Evolutionary conservation across 2,888 invertebrate species (phyloP), one percentile per base, ranked within the genome.

Genomic region (Pyrochroa serraticornis): DNA sequence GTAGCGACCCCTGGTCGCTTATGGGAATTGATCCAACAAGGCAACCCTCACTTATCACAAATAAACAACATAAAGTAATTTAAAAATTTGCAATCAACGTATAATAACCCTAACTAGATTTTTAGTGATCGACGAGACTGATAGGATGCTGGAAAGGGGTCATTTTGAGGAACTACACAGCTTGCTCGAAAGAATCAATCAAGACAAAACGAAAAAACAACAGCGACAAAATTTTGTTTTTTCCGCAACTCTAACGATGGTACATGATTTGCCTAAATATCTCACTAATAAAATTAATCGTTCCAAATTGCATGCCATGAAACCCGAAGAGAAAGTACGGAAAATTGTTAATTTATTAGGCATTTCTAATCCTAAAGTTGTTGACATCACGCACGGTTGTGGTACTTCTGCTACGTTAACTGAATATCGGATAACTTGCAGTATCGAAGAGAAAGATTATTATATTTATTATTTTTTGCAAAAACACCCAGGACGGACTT

Each of bases 1-100:
- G 94, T 99, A 33, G 98, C 95, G 0, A 99, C 99, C 0, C 98
- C 99, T 0, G 99, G 99, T 0, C 82, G 99, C 7, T 83, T 99
- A 30, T 99, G 98, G 98, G 96, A 98, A 79, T 82, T 99, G 8
- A 83, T 95, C 37, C 83, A 87, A 60, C 86, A 89, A 73, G 94
- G 91, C 0, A 89, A 93, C 73, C 79, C 83, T 5, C 93, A 93
- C 80, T 80, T 94, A 31, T 85, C 84, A 60, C 88, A 91, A 74
- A 75, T 94, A 9, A 81, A 87, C 60, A 81, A 86, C 46, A 85
- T 93, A 41, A 88, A 84, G 89, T 90, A 74, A 77, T 71, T 7
- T 38, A 41, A 30, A 8, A 12, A 30, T 3, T 12, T 39, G 3
- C 2, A 39, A 39, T 13, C 7, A 3, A 39, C 5, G 3, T 8